Conservation (phyloP, 2,797 vertebrate genomes). For the Aldrovandia affinis region DNA sequence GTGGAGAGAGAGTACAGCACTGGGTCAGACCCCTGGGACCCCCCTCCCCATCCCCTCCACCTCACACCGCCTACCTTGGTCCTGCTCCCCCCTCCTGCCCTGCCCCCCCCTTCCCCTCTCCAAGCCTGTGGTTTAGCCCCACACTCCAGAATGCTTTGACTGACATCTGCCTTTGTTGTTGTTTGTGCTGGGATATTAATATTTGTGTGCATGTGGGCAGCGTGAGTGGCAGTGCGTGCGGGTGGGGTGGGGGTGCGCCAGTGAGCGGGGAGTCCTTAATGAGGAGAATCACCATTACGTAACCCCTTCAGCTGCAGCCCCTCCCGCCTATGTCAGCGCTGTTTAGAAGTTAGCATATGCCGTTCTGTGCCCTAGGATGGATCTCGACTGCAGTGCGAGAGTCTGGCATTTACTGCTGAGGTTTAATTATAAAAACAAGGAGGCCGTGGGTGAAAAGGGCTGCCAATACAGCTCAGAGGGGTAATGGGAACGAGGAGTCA, state of each 20-base stretch:
- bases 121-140: neutral
- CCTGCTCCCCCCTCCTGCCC: slow-evolving; percentile 24
- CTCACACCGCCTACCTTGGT: neutral
- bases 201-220: slow-evolving; percentile 53
- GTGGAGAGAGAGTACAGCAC: slow-evolving; percentile 45
- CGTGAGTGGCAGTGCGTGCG: slow-evolving; percentile 43
- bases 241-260: slow-evolving; percentile 32
- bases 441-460: slow-evolving; percentile 22
- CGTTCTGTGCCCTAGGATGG: slow-evolving; percentile 50
- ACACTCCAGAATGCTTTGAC: slow-evolving; percentile 41
- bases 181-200: slow-evolving; percentile 57
- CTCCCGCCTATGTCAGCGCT: slow-evolving; percentile 49
- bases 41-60: slow-evolving; percentile 28
- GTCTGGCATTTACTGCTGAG: slow-evolving; percentile 54
- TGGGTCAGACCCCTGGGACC: slow-evolving; percentile 20
- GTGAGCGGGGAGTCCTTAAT: slow-evolving; percentile 52
- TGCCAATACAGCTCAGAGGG: slow-evolving; percentile 4
- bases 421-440: slow-evolving; percentile 53
- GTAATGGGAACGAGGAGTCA: slow-evolving; percentile 46
- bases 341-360: slow-evolving; percentile 57
- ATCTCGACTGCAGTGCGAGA: slow-evolving; percentile 37
- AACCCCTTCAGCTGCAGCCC: slow-evolving; percentile 48
- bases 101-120: slow-evolving; percentile 28
- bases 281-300: slow-evolving; percentile 51
- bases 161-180: slow-evolving; percentile 56